Evolutionary conservation across 2,113 vertebrate genomes (phyloP), one percentile per base, ranked within the genome.

Genomic region (Sorex fumeus): DNA sequence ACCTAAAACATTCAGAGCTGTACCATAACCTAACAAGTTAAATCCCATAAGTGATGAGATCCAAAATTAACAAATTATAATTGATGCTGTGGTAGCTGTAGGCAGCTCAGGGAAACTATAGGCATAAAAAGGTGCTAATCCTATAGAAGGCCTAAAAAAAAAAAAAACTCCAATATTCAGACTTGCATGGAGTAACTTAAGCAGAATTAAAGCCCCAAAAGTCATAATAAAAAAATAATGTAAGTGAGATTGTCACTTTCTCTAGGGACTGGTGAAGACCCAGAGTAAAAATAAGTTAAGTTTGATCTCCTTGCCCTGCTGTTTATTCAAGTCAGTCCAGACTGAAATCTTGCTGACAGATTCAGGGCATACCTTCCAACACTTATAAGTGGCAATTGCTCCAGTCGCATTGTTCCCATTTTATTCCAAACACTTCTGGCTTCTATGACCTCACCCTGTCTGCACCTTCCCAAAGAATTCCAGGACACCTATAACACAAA

Each of bases 301-400:
- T 96, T 97, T 97, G 96, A 97, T 97, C 96, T 96, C 90, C 78
- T 95, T 93, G 96, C 93, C 84, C 81, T 96, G 97, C 89, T 95
- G 91, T 97, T 97, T 94, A 93, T 96, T 96, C 91, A 80, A 50
- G 90, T 96, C 97, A 93, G 94, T 84, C 94, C 90, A 96, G 97
- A 2, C 95, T 94, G 97, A 97, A 98, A 96, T 92, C 89, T 50
- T 95, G 97, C 95, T 98, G 98, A 98, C 98, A 98, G 97, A 96
- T 96, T 97, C 97, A 97, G 97, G 96, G 95, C 97, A 96, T 97
- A 96, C 96, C 96, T 97, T 1, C 53, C 91, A 93, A 95, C 91
- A 92, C 84, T 95, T 96, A 57, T 70, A 96, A 97, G 96, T 94
- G 96, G 93, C 94, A 91, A 96, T 36, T 95, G 93, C 91, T 91